Evolutionary conservation across 2,888 invertebrate species (phyloP).

Genomic region (Apamea monoglypha): DNA sequence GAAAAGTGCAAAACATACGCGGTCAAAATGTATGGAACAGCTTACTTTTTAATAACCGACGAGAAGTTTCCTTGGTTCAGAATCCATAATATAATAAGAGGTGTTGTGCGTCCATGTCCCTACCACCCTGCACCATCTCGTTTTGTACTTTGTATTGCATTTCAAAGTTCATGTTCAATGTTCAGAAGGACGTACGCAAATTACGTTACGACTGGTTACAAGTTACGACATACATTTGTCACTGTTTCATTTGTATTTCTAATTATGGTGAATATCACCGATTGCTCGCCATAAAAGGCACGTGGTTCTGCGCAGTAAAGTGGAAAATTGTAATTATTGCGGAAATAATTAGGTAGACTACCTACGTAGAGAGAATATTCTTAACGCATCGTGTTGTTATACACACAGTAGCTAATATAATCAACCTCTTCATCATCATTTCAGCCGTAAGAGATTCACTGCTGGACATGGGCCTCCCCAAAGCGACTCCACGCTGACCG

Average conservation of each 20-base stretch:
- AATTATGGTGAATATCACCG: not conserved
- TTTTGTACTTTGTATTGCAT: conserved; percentile 5
- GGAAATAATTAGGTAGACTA: conserved; percentile 13
- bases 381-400: not conserved
- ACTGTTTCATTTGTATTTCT: conserved; percentile 1
- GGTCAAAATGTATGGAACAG: not conserved
- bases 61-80: not conserved
- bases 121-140: not conserved
- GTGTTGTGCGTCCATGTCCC: no score
- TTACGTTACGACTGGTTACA: not conserved
- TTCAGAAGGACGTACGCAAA: not conserved
- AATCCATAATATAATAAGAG: not conserved
- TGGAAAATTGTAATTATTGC: not conserved
- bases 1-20: not conserved
- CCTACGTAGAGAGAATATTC: conserved; percentile 6
- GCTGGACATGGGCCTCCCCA: not conserved
- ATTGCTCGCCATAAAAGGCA: not conserved
- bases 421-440: not conserved
- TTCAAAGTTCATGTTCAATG: conserved; percentile 20
- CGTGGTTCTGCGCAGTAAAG: not conserved
- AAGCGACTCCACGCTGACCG: not conserved
- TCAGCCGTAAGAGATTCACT: not conserved
- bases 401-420: not conserved
- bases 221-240: not conserved
- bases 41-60: no score